Base-by-base conservation (phyloP, 2,888 invertebrate species). In the Drosophila helvetica region DNA sequence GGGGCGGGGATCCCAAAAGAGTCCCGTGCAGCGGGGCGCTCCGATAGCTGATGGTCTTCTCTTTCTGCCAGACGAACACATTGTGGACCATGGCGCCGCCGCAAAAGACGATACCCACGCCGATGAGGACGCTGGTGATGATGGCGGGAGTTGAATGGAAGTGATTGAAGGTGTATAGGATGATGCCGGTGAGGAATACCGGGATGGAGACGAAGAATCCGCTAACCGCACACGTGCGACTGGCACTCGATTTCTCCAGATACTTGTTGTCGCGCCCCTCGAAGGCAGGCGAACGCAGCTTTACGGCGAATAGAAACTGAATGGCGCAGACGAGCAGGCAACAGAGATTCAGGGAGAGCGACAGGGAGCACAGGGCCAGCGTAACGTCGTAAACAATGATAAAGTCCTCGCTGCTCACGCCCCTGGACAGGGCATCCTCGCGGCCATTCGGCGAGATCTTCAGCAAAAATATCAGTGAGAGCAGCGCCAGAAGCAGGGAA, bases 141-240 rank as follows among this genome's bases (percentile, higher is more conserved):
- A 98, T 96, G 22, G 98, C 98, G 9, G 98, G 96, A 17, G 97
- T 97, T 19, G 97, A 96, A 88, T 97, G 96, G 93, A 98, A 97
- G 90, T 97, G 97, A 90, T 98, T 96, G 92, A 98, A 96, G 1
- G 98, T 97, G 93, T 97, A 98, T 71, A 98, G 94, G 85, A 98
- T 97, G 92, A 98, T 96, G 79, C 97, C 98, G 92, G 98, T 96
- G 91, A 98, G 94, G 93, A 98, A 98, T 80, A 97, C 96, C 79
- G 98, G 98, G 93, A 98, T 97, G 65, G 98, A 98, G 90, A 98
- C 95, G 91, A 98, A 98, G 93, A 98, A 98, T 75, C 98, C 98
- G 84, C 97, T 96, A 75, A 98, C 96, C 58, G 98, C 98, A 90
- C 98, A 97, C 33, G 97, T 96, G 80, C 98, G 94, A 74, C 97